Conservation (phyloP, 37 sponge, comb jelly and placozoan genomes). For the Ephydatia muelleri region DNA sequence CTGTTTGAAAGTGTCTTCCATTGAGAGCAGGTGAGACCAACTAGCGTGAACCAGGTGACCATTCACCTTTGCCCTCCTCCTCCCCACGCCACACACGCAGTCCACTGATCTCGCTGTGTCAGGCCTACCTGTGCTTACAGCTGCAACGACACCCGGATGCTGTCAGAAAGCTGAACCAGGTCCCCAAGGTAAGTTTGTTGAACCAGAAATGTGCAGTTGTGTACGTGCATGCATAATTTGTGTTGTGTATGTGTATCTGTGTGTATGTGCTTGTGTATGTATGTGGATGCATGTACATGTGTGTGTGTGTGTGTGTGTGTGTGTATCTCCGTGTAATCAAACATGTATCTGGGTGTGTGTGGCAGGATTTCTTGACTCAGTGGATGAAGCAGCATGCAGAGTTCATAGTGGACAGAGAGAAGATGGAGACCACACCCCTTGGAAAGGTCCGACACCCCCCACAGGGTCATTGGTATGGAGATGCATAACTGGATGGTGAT, state of each 20-base stretch:
- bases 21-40: too few species aligned
- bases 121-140: conserved; percentile 8
- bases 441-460: too few species aligned
- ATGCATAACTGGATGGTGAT: too few species aligned
- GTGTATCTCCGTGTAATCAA: too few species aligned
- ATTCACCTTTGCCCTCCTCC: neutral
- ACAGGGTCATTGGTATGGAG: too few species aligned
- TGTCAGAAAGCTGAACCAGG: neutral
- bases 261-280: too few species aligned
- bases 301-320: too few species aligned
- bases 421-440: too few species aligned
- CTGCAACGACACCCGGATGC: neutral
- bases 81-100: neutral
- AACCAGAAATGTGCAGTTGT: neutral
- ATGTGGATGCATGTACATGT: too few species aligned
- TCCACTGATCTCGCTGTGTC: conserved; percentile 4
- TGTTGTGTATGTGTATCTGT: neutral
- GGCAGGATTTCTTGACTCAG: neutral
- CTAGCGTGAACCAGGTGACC: neutral
- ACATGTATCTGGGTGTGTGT: too few species aligned
- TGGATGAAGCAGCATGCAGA: neutral
- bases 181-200: neutral
- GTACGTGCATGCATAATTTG: neutral
- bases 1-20: neutral
- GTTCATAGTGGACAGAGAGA: too few species aligned